Conservation (phyloP, 1,140 invertebrate genomes). For the Macrobrachium rosenbergii region DNA sequence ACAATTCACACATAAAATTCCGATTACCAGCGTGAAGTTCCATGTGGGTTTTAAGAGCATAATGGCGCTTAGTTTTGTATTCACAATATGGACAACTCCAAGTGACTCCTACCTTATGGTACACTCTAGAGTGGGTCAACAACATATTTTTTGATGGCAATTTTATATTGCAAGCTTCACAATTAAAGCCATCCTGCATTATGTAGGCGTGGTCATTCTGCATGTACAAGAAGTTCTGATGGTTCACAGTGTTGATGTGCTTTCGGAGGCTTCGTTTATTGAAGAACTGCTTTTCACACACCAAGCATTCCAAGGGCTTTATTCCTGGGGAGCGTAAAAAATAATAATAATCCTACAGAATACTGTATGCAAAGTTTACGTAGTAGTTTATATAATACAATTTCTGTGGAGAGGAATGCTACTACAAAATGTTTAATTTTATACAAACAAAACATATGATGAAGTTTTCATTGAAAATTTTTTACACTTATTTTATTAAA, state of each 20-base stretch:
- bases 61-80: slow-evolving; percentile 53
- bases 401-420: too few relatives aligned
- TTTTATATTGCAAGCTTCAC: slow-evolving; percentile 45
- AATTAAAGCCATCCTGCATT: slow-evolving; percentile 29
- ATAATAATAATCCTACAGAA: not conserved
- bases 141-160: slow-evolving; percentile 46
- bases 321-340: slow-evolving; percentile 29
- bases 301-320: slow-evolving; percentile 44
- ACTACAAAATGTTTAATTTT: too few relatives aligned
- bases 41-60: slow-evolving; percentile 47
- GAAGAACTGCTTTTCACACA: slow-evolving; percentile 49
- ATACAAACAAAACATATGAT: too few relatives aligned
- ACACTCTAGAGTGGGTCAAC: slow-evolving; percentile 28
- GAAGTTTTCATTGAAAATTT: too few relatives aligned
- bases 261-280: slow-evolving; percentile 46
- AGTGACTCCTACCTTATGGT: slow-evolving; percentile 43
- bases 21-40: slow-evolving; percentile 37
- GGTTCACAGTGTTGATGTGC: slow-evolving; percentile 41
- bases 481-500: too few relatives aligned
- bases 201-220: slow-evolving; percentile 52
- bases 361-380: too few relatives aligned
- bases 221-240: slow-evolving; percentile 39
- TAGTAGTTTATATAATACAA: too few relatives aligned
- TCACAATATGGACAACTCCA: slow-evolving; percentile 59
- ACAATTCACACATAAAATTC: slow-evolving; percentile 69